Evolutionary conservation across 2,113 vertebrate species (phyloP), one percentile per base, ranked within the genome.

Genomic region (Toxostoma redivivum): DNA sequence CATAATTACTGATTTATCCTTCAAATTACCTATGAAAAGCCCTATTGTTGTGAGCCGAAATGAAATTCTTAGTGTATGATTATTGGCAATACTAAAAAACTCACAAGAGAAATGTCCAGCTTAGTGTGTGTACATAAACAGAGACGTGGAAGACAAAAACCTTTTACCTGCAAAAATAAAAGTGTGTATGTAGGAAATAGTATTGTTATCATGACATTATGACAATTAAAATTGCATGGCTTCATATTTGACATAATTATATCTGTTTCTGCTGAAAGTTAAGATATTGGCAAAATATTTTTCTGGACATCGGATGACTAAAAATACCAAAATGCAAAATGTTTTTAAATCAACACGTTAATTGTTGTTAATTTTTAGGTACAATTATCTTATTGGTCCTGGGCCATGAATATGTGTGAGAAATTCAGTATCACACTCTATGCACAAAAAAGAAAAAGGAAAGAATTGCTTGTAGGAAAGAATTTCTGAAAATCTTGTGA

Each of bases 1-100:
- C 69, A 60, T 89, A 89, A 94, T 94, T 94, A 95, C 72, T 78
- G 77, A 94, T 88, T 95, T 94, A 93, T 44, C 74, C 73, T 89
- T 84, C 72, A 94, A 78, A 93, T 78, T 90, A 72, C 8, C 2
- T 72, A 90, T 90, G 85, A 96, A 89, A 91, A 95, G 86, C 53
- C 51, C 83, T 90, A 74, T 42, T 89, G 56, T 86, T 81, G 38
- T 64, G 23, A 37, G 31, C 60, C 25, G 1, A 86, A 74, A 90
- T 56, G 5, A 72, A 86, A 81, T 70, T 71, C 64, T 83, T 58
- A 58, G 70, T 13, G n/a, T 66, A 73, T 33, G 25, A 69, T 88
- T 94, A 71, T 31, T 86, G n/a, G 74, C 7, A 86, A 81, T 45
- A 64, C 38, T 81, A 89, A 81, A 81, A 81, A 90, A 76, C 31